A percentile compares a stretch with the other conserved stretches of the same genome.
phyloP scores from a whole-genome alignment of 2,113 vertebrate species.

The Micromys minutus region DNA sequence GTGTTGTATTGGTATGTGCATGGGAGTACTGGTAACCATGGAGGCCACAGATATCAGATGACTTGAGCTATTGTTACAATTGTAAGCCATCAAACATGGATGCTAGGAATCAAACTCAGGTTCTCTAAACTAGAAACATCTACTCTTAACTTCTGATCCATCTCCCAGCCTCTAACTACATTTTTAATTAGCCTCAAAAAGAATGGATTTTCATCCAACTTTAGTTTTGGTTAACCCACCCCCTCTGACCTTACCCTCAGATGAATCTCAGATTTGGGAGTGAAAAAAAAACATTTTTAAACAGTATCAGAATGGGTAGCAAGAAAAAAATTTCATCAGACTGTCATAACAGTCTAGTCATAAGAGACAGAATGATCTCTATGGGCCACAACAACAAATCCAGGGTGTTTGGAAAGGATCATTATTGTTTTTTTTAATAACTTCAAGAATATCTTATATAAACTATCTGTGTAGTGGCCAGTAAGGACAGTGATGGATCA shows the following conservation, averaged over 20 bases:
- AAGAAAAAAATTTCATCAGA: not conserved
- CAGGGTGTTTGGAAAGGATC: not conserved
- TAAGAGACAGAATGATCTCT: not conserved
- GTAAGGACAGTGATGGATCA: not conserved
- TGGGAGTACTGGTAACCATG: not conserved
- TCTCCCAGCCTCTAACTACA: no score
- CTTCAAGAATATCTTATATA: constrained; percentile 4
- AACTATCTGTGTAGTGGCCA: not conserved
- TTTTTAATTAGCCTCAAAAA: not conserved
- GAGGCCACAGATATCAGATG: not conserved
- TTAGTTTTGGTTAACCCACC: not conserved
- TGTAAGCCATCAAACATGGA: not conserved
- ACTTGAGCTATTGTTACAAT: not conserved
- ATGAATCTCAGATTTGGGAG: constrained; percentile 53
- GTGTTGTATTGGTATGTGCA: not conserved
- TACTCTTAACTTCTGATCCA: not conserved
- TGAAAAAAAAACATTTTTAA: constrained; percentile 41
- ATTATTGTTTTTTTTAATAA: constrained; percentile 21
- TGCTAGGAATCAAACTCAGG: not conserved
- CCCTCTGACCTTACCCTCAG: not conserved
- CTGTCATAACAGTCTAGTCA: not conserved
- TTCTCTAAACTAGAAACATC: not conserved
- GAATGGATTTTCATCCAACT: not conserved
- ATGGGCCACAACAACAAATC: not conserved
- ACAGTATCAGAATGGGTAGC: not conserved